These are phyloP conservation scores for Neuroterus valhalla DNA, from an alignment of 1,140 invertebrate species.

Conservation along the genomic window DNA sequence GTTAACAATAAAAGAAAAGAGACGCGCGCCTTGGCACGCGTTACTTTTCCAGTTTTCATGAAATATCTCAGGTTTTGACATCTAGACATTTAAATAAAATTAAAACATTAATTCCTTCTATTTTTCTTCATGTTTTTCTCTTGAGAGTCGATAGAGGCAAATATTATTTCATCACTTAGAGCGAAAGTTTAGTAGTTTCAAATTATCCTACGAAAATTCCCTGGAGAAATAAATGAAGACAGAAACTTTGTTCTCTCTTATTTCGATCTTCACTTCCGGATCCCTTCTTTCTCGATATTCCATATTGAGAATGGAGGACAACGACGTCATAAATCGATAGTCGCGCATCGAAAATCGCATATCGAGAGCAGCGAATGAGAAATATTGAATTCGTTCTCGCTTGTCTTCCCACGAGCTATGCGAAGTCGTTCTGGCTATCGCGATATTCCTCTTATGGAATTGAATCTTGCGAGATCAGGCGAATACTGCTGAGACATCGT, in stretches of 20 bases:
- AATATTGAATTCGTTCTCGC: slow-evolving; percentile 24
- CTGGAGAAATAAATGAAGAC: not conserved
- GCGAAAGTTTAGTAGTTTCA: no score
- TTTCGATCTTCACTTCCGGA: not conserved
- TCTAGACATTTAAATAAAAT: no score
- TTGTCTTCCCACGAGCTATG: slow-evolving; percentile 21
- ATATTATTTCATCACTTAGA: no score
- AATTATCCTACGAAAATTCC: no score
- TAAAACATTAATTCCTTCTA: no score
- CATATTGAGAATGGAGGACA: not conserved
- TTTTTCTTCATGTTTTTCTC: no score
- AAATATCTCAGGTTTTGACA: no score
- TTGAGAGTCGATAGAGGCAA: not conserved
- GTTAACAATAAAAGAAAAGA: no score
- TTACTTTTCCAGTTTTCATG: no score
- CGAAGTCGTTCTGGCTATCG: slow-evolving; percentile 11
- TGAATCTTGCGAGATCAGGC: slow-evolving; percentile 9
- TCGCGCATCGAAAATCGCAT: slow-evolving; percentile 11
- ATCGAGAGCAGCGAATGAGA: slow-evolving; percentile 21
- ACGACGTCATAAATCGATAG: not conserved
- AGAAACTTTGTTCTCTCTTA: no score
- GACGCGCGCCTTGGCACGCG: no score
- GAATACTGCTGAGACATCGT: slow-evolving; percentile 24
- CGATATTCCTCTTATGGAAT: slow-evolving; percentile 13
- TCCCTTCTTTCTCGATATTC: not conserved